Evolutionary conservation across 2,797 vertebrate species (phyloP).

Genomic region (Delichon dasypus): DNA sequence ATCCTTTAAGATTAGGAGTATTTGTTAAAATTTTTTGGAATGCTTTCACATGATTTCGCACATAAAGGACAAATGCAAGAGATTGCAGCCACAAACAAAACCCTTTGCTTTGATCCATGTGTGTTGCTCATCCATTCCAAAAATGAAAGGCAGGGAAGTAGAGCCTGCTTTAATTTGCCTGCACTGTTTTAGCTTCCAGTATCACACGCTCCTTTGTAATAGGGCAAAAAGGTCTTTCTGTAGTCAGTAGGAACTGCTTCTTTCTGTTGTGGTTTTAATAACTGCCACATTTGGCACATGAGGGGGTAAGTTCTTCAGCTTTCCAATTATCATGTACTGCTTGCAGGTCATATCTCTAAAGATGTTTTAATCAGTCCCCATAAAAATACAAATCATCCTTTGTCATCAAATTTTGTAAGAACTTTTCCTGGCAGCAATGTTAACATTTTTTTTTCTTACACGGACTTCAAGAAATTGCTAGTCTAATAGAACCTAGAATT

Average conservation of each 20-base stretch:
- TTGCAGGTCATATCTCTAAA: background rate
- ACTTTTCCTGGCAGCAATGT: background rate
- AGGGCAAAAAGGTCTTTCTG: background rate
- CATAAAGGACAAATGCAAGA: background rate
- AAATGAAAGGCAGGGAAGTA: conserved; percentile 4
- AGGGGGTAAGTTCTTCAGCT: background rate
- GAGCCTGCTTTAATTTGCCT: background rate
- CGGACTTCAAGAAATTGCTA: background rate
- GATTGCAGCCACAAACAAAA: background rate
- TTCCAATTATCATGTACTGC: background rate
- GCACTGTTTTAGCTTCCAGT: background rate
- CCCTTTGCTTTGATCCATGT: background rate
- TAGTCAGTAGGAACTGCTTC: background rate
- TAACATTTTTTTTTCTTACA: background rate
- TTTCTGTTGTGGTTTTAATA: background rate
- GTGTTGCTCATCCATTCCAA: background rate
- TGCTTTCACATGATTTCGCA: background rate
- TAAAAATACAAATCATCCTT: background rate
- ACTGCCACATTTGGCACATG: background rate
- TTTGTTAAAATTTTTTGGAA: background rate
- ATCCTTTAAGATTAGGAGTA: background rate
- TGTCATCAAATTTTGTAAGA: background rate
- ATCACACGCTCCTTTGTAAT: background rate
- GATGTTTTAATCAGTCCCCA: background rate
- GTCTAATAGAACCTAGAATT: background rate